A percentile compares a stretch with the other conserved stretches of the same genome.
Evolutionary conservation across 2,888 invertebrate genomes (phyloP).

Genomic region (Polymixis flavicincta): DNA sequence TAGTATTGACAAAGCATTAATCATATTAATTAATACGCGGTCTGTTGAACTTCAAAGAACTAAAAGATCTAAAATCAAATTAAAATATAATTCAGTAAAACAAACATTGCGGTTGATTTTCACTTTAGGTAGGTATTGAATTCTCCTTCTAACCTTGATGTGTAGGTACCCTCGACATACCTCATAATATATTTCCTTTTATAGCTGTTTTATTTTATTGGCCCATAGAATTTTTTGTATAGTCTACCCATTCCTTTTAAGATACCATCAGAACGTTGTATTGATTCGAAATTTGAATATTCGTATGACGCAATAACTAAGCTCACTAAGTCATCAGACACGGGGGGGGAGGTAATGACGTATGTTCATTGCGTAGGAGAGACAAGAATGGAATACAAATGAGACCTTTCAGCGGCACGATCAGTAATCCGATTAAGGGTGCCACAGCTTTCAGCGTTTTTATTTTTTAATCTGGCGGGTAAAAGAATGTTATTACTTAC

Average conservation of each 20-base stretch:
- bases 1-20: neutral
- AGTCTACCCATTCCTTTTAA: slow-evolving; percentile 14
- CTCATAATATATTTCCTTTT: neutral
- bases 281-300: slow-evolving; percentile 53
- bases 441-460: slow-evolving; percentile 6
- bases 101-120: neutral
- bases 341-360: slow-evolving; percentile 40
- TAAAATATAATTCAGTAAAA: slow-evolving; percentile 6
- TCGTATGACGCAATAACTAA: slow-evolving; percentile 45
- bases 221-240: slow-evolving; percentile 17
- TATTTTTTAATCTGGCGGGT: neutral
- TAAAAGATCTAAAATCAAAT: neutral
- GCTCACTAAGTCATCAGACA: slow-evolving; percentile 31
- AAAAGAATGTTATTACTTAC: neutral
- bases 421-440: slow-evolving; percentile 52
- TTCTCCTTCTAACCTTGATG: slow-evolving; percentile 30
- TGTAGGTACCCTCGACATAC: neutral
- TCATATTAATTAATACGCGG: no score
- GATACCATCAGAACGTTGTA: slow-evolving; percentile 21
- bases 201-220: slow-evolving; percentile 22
- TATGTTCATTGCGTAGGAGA: slow-evolving; percentile 42
- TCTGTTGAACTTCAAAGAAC: neutral
- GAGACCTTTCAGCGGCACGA: slow-evolving; percentile 40
- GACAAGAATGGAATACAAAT: slow-evolving; percentile 57
- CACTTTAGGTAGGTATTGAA: neutral